A percentile compares a stretch with the other conserved stretches of the same genome.
Evolutionary conservation across 2,888 invertebrate genomes (phyloP).

Genomic region (Exocentrus adspersus): DNA sequence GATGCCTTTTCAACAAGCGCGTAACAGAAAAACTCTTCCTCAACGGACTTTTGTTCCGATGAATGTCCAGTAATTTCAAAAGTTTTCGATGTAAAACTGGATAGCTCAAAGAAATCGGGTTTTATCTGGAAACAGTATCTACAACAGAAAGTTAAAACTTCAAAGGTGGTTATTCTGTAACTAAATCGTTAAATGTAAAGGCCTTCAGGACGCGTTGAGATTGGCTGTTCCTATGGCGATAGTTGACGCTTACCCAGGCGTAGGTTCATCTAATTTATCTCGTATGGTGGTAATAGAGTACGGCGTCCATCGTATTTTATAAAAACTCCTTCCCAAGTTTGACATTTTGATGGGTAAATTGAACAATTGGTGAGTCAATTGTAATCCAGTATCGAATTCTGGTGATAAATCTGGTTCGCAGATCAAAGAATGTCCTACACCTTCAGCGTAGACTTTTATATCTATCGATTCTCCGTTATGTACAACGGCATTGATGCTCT

Average conservation of each 20-base stretch:
- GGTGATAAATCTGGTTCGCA: conserved; percentile 71
- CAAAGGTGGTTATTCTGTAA: no score
- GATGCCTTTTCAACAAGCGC: conserved; percentile 67
- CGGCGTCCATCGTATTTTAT: conserved; percentile 67
- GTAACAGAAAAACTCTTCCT: conserved; percentile 70
- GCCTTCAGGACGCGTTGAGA: no score
- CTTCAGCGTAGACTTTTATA: conserved; percentile 67
- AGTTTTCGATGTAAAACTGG: conserved; percentile 61
- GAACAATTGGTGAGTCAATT: conserved; percentile 70
- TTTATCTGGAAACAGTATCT: conserved; percentile 65
- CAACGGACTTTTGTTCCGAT: conserved; percentile 61
- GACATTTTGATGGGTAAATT: conserved; percentile 64
- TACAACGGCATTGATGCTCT: conserved; percentile 54
- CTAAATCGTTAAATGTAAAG: no score
- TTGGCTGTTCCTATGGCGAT: no score
- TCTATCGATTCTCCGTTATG: conserved; percentile 60
- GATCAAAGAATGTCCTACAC: conserved; percentile 73
- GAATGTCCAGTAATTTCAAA: conserved; percentile 41
- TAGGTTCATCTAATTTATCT: conserved; percentile 33
- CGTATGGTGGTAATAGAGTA: conserved; percentile 48
- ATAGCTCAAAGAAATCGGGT: conserved; percentile 65
- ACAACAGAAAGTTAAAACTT: conserved; percentile 29
- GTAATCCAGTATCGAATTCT: conserved; percentile 69
- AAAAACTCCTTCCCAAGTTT: conserved; percentile 68
- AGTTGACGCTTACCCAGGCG: conserved; percentile 14